Evolutionary conservation across 2,113 vertebrate genomes (phyloP).

Genomic region (Orientallactaga bullata): DNA sequence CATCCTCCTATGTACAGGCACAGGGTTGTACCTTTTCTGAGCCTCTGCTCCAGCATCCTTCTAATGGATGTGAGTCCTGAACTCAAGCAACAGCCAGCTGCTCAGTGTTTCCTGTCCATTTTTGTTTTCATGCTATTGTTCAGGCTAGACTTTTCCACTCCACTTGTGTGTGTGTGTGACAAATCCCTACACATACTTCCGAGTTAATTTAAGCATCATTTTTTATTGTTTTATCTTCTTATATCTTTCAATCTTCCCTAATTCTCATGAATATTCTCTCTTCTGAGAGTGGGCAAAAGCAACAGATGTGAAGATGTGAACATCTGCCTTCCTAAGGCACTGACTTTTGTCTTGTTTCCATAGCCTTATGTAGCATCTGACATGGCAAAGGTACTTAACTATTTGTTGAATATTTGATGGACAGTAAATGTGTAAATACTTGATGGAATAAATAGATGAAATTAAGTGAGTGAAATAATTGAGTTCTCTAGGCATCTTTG

Average conservation of each 20-base stretch:
- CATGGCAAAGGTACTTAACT: neutral
- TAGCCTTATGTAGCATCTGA: neutral
- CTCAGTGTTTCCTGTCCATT: accelerated
- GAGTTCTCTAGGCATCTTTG: neutral
- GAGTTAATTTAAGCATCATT: constrained; percentile 6
- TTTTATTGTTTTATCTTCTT: neutral
- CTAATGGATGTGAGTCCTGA: neutral
- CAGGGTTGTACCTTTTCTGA: neutral
- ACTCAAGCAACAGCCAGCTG: neutral
- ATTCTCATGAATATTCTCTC: neutral
- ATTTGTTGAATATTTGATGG: constrained; percentile 45
- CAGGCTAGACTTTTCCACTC: neutral
- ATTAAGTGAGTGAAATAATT: neutral
- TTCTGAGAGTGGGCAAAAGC: neutral
- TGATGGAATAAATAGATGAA: constrained; percentile 9
- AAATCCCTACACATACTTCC: neutral
- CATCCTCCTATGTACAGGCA: neutral
- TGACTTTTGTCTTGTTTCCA: neutral
- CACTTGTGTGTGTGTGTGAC: neutral
- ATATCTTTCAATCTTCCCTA: neutral
- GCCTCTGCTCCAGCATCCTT: neutral
- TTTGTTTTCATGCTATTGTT: neutral
- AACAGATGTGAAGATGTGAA: neutral
- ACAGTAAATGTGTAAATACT: constrained; percentile 51
- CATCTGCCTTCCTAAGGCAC: neutral